Percentiles rank a stretch among this genome's conserved stretches.
These are phyloP conservation scores for Drosophila demipolita DNA, from an alignment of 2,888 invertebrate genomes.

Conservation along the genomic window DNA sequence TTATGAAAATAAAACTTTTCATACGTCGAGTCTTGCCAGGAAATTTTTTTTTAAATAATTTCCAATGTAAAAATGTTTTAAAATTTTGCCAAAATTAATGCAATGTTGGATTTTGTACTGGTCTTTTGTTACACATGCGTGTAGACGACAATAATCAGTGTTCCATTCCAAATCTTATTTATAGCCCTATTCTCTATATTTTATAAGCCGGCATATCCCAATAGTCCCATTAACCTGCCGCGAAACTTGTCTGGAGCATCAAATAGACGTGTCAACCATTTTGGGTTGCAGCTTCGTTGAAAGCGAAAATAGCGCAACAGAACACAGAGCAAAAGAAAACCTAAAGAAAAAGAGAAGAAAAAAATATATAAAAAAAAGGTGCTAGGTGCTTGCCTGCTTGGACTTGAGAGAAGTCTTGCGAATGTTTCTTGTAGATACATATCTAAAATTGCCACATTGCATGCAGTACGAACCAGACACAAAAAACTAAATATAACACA, in stretches of 20 bases:
- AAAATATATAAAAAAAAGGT: constrained; percentile 20
- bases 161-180: neutral
- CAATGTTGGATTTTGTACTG: neutral
- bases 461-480: constrained; percentile 73
- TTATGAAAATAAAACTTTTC: neutral
- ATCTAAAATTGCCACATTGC: constrained; percentile 71
- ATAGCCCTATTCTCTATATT: neutral
- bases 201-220: constrained; percentile 5
- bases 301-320: constrained; percentile 70
- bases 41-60: neutral
- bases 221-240: constrained; percentile 66
- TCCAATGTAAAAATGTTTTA: neutral
- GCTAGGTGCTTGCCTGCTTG: constrained; percentile 34
- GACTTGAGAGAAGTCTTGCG: constrained; percentile 35
- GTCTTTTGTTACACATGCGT: neutral
- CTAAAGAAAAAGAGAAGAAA: neutral
- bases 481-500: constrained; percentile 73
- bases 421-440: constrained; percentile 72
- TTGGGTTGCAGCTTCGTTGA: constrained; percentile 69
- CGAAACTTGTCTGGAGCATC: constrained; percentile 58
- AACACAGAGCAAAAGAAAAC: constrained; percentile 33
- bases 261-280: constrained; percentile 52
- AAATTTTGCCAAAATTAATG: neutral
- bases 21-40: neutral
- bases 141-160: neutral